Conservation (phyloP, 2,888 invertebrate genomes). For the Leptothorax acervorum region DNA sequence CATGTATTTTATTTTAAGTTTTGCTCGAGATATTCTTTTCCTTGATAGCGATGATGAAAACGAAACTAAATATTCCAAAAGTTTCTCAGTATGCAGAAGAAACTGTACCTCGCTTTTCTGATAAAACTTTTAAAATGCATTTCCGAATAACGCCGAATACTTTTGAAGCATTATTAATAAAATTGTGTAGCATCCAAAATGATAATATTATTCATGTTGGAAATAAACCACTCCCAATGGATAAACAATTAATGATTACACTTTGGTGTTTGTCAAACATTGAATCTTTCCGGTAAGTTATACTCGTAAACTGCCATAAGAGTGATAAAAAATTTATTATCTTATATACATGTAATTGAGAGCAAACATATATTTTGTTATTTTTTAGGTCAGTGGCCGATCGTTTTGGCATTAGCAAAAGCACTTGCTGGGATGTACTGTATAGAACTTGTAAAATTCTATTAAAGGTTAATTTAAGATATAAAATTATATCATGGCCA, state of each 20-base stretch:
- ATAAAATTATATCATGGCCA: slow-evolving; percentile 13
- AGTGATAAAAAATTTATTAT: background rate
- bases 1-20: too few relatives aligned
- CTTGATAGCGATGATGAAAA: background rate
- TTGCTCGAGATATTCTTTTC: background rate
- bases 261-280: too few relatives aligned
- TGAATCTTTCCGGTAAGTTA: too few relatives aligned
- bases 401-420: slow-evolving; percentile 17
- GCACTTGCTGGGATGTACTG: background rate
- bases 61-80: background rate
- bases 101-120: too few relatives aligned
- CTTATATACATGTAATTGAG: background rate
- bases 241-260: too few relatives aligned
- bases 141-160: too few relatives aligned
- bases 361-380: background rate
- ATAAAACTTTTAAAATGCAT: too few relatives aligned
- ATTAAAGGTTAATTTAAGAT: background rate
- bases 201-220: too few relatives aligned
- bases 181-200: too few relatives aligned
- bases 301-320: background rate
- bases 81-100: background rate
- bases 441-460: background rate
- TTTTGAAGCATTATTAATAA: too few relatives aligned
- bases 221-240: too few relatives aligned
- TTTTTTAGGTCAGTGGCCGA: slow-evolving; percentile 7